Evolutionary conservation across 2,113 vertebrate genomes (phyloP), one percentile per base, ranked within the genome.

Genomic region (Sturnus vulgaris): DNA sequence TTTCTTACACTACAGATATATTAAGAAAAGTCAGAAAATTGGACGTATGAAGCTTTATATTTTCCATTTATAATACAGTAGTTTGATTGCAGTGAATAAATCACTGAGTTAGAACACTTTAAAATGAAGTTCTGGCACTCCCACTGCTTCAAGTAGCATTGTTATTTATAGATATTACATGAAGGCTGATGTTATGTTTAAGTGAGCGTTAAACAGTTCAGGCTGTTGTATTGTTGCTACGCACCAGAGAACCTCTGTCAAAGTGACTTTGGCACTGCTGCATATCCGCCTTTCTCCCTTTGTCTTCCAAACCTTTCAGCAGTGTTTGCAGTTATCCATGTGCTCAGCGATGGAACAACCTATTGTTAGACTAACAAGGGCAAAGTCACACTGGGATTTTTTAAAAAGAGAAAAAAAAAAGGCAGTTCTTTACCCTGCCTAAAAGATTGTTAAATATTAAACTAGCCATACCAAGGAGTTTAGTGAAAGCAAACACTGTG

Each of bases 131-230:
- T 64, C 86, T 96, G 96, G 95, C 95, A 86, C 90, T 95, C 96
- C 90, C 80, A 76, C 64, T 0, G 28, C 86, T 94, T 76, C 50
- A 92, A 95, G 96, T 94, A 96, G 95, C 94, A 87, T 94, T 96
- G 90, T 96, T 97, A 96, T 97, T 97, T 97, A 97, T 97, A 96
- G 97, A 81, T 82, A 94, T 90, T 95, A 95, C 94, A 95, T 88
- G 95, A 87, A 90, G 93, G 47, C 83, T 96, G 93, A 97, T 97
- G 93, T 96, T 97, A 86, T 78, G 95, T 97, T 96, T 97, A 96
- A 97, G 95, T 96, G 95, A 95, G 95, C 75, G 37, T 96, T 97
- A 96, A 97, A 96, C 95, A 95, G 93, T 94, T 80, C 91, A 93
- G 92, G 78, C 92, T 96, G 94, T 93, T 95, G 86, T 90, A 93